These are phyloP conservation scores for Gonioctena quinquepunctata DNA, from an alignment of 1,140 invertebrate species.

Conservation along the genomic window DNA sequence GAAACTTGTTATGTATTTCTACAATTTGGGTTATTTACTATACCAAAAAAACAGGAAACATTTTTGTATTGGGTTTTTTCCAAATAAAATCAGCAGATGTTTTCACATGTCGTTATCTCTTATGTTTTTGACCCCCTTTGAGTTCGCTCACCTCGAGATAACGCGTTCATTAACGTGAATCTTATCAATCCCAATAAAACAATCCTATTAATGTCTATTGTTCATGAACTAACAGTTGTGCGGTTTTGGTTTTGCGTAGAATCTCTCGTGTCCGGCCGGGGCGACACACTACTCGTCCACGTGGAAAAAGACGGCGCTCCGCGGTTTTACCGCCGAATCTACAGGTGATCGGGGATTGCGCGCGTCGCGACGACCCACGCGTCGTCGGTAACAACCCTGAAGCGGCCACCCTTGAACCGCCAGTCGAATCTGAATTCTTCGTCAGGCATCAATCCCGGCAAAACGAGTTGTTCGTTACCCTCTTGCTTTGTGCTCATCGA, in stretches of 20 bases:
- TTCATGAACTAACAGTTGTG: neutral
- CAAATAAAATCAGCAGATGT: neutral
- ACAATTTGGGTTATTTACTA: too few relatives aligned
- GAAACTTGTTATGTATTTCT: too few relatives aligned
- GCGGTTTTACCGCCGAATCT: neutral
- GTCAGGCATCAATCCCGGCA: neutral
- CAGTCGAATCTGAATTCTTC: slow-evolving; percentile 14
- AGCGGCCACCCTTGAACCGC: slow-evolving; percentile 15
- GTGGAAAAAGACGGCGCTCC: slow-evolving; percentile 13
- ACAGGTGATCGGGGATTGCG: slow-evolving; percentile 28
- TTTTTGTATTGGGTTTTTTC: too few relatives aligned
- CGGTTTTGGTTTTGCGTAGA: neutral
- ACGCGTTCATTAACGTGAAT: neutral
- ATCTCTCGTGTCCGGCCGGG: neutral
- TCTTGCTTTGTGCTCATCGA: too few relatives aligned
- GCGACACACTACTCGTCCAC: neutral
- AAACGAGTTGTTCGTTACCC: too few relatives aligned
- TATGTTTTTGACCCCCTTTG: slow-evolving; percentile 29
- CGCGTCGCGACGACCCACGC: slow-evolving; percentile 40
- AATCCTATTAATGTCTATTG: neutral
- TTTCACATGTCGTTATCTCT: neutral
- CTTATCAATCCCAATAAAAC: neutral
- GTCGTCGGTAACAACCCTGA: slow-evolving; percentile 26
- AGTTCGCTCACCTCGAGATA: slow-evolving; percentile 23
- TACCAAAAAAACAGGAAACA: too few relatives aligned